Evolutionary conservation across 1,140 invertebrate genomes (phyloP).

Genomic region (Agrypnia vestita): DNA sequence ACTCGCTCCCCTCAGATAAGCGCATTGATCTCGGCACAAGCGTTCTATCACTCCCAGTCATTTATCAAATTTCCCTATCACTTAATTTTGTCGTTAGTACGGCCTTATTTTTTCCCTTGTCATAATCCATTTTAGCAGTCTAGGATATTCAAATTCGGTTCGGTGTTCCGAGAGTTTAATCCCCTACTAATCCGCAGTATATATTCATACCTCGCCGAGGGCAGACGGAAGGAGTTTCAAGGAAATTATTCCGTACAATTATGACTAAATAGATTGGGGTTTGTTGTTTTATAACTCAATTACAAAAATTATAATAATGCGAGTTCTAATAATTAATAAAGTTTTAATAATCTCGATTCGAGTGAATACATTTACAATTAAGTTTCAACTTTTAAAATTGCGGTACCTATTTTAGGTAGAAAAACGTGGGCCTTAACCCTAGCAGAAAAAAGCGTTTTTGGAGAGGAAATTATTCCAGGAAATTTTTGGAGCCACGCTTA

Average conservation of each 20-base stretch:
- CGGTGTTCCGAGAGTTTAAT: conserved; percentile 50
- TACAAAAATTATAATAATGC: conserved; percentile 9
- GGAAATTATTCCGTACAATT: conserved; percentile 35
- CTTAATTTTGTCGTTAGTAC: conserved; percentile 59
- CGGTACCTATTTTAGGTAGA: too few species aligned
- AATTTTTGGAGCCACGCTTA: too few species aligned
- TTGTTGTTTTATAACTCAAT: conserved; percentile 44
- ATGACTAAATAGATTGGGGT: conserved; percentile 38
- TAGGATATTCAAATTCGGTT: conserved; percentile 58
- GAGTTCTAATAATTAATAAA: too few species aligned
- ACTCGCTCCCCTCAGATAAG: conserved; percentile 39
- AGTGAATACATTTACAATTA: too few species aligned
- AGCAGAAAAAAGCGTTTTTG: too few species aligned
- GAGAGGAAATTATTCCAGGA: too few species aligned
- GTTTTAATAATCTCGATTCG: too few species aligned
- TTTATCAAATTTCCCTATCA: conserved; percentile 60
- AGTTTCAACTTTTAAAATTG: too few species aligned
- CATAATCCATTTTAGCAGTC: conserved; percentile 60
- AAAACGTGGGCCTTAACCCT: too few species aligned
- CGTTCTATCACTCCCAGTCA: conserved; percentile 46
- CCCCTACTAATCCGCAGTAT: conserved; percentile 59
- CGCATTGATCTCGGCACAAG: conserved; percentile 41
- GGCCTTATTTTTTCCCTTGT: conserved; percentile 52
- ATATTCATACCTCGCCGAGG: conserved; percentile 57
- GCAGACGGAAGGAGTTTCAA: conserved; percentile 17